Conservation (phyloP, 2,797 vertebrate genomes). For the Poecilia gillii region DNA sequence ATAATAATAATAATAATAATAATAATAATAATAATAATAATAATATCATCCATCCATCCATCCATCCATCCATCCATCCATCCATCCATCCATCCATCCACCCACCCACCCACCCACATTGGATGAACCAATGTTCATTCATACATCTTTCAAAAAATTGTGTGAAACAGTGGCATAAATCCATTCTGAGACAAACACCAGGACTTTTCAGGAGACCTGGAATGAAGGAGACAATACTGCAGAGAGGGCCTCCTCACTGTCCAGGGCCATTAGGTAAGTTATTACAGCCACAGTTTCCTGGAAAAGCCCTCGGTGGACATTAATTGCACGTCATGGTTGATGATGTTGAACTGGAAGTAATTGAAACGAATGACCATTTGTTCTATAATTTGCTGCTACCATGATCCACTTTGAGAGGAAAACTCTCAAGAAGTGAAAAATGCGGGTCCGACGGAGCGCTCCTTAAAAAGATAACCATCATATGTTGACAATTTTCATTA, state of each 20-base stretch:
- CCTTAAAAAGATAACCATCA: slow-evolving; percentile 82
- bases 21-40: too few species aligned
- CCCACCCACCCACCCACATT: too few species aligned
- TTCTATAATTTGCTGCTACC: slow-evolving; percentile 81
- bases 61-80: too few species aligned
- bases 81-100: too few species aligned
- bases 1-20: too few species aligned
- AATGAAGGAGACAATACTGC: slow-evolving; percentile 34
- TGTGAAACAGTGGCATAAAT: slow-evolving; percentile 17
- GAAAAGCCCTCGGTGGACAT: slow-evolving; percentile 70
- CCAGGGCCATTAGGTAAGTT: slow-evolving; percentile 39
- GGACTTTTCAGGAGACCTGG: slow-evolving; percentile 20
- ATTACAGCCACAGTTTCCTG: slow-evolving; percentile 51
- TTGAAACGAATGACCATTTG: slow-evolving; percentile 81
- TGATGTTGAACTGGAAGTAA: slow-evolving; percentile 74
- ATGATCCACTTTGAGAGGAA: slow-evolving; percentile 78
- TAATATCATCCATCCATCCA: too few species aligned
- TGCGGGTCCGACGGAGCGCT: slow-evolving; percentile 68
- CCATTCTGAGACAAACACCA: slow-evolving; percentile 15
- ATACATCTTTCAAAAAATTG: neutral
- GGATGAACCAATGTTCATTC: too few species aligned
- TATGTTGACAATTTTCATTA: slow-evolving; percentile 83
- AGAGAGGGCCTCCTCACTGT: slow-evolving; percentile 30
- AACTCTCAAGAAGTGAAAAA: slow-evolving; percentile 73
- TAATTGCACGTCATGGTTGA: slow-evolving; percentile 76